phyloP scores from a whole-genome alignment of 2,797 vertebrate species.

The Xenopus petersii region DNA sequence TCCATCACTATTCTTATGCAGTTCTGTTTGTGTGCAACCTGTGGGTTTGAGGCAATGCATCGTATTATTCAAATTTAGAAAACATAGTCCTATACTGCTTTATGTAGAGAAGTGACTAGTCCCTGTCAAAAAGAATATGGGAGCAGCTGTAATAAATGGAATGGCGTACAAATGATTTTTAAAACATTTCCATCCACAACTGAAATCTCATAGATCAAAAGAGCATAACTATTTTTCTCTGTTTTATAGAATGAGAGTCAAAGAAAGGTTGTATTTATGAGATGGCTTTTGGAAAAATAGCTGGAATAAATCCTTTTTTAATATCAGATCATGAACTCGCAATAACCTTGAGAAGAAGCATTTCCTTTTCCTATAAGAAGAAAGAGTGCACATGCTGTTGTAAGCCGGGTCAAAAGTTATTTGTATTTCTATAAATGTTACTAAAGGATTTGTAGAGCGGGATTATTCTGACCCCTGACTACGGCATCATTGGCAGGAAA shows the following conservation, averaged over 20 bases:
- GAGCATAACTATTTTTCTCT: conserved; percentile 48
- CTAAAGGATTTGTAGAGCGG: conserved; percentile 27
- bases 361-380: conserved; percentile 34
- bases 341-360: conserved; percentile 39
- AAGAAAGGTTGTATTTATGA: conserved; percentile 46
- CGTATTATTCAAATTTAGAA: conserved; percentile 15
- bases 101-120: conserved; percentile 28
- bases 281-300: conserved; percentile 31
- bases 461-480: conserved; percentile 15
- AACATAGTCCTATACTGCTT: conserved; percentile 6
- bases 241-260: conserved; percentile 43
- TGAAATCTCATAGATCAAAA: conserved; percentile 48
- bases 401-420: conserved; percentile 46
- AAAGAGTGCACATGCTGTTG: conserved; percentile 38
- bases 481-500: conserved; percentile 1
- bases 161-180: conserved; percentile 45
- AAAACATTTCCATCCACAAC: conserved; percentile 40
- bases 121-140: conserved; percentile 33
- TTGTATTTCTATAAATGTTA: conserved; percentile 43
- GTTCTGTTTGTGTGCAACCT: no score
- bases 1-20: no score
- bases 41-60: conserved; percentile 10
- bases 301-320: conserved; percentile 47
- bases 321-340: conserved; percentile 45
- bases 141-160: conserved; percentile 40